A percentile compares a stretch with the other conserved stretches of the same genome.
phyloP scores from a whole-genome alignment of 2,888 invertebrate genomes.

The Oligia strigilis region DNA sequence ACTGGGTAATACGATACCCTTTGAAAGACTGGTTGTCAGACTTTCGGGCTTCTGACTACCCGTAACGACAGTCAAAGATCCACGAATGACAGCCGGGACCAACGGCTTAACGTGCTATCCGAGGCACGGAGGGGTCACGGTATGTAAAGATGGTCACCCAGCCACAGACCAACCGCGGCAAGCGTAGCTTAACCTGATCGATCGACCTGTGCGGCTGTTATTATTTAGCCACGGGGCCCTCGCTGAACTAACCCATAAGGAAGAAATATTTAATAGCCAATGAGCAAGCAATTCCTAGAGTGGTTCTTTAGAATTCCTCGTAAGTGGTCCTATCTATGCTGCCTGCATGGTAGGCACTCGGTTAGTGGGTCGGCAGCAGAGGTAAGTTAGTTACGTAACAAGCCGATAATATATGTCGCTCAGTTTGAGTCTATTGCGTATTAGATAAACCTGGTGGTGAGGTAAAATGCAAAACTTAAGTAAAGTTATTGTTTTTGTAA shows the following conservation, averaged over 20 bases:
- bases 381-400: slow-evolving; percentile 33
- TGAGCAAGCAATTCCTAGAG: slow-evolving; percentile 4
- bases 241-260: slow-evolving; percentile 12
- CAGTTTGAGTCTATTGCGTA: neutral
- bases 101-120: too few relatives aligned
- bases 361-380: slow-evolving; percentile 53
- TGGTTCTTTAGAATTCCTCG: slow-evolving; percentile 34
- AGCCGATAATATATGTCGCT: slow-evolving; percentile 15
- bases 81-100: too few relatives aligned
- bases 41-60: too few relatives aligned
- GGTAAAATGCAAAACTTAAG: neutral
- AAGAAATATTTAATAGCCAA: slow-evolving; percentile 13
- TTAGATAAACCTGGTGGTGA: slow-evolving; percentile 1
- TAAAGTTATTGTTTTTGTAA: neutral
- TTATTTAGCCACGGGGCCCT: too few relatives aligned
- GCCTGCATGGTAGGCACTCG: slow-evolving; percentile 41
- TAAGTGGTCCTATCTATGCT: slow-evolving; percentile 38
- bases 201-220: too few relatives aligned
- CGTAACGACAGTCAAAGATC: too few relatives aligned
- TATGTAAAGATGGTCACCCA: too few relatives aligned
- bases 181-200: too few relatives aligned
- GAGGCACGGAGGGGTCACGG: too few relatives aligned
- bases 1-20: too few relatives aligned
- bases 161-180: too few relatives aligned
- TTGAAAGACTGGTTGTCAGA: too few relatives aligned